These are phyloP conservation scores for Pogonocherus hispidulus DNA, from an alignment of 2,888 invertebrate species.

Conservation along the genomic window DNA sequence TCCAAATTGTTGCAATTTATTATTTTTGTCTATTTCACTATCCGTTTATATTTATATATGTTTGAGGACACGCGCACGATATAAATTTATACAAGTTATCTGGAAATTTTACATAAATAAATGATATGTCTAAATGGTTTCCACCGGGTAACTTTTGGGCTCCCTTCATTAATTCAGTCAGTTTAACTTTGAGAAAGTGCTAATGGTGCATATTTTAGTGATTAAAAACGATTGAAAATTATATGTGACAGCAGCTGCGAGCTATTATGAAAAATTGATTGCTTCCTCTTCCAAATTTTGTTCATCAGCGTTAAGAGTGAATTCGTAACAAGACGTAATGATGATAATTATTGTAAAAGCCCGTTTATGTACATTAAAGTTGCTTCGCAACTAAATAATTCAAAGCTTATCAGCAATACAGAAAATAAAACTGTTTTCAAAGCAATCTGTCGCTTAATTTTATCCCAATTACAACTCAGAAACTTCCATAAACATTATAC, in stretches of 20 bases:
- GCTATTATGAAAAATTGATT: conserved; percentile 24
- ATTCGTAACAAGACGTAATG: conserved; percentile 16
- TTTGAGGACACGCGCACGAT: too few relatives aligned
- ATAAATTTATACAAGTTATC: too few relatives aligned
- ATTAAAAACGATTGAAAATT: conserved; percentile 17
- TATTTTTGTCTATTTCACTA: too few relatives aligned
- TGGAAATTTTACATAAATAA: too few relatives aligned
- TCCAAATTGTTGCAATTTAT: too few relatives aligned
- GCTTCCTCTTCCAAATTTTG: conserved; percentile 8
- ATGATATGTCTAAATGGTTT: neutral
- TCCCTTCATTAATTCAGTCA: neutral
- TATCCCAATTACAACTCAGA: neutral
- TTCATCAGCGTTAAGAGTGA: conserved; percentile 19
- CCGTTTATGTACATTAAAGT: conserved; percentile 7
- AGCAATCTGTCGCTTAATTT: neutral
- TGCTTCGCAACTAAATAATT: conserved; percentile 1
- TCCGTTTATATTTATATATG: too few relatives aligned
- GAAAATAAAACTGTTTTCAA: neutral
- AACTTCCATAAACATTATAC: too few relatives aligned
- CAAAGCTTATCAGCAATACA: neutral
- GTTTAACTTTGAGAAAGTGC: neutral
- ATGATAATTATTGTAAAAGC: conserved; percentile 26
- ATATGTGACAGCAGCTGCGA: conserved; percentile 1
- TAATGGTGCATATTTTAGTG: conserved; percentile 14
- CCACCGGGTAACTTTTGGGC: neutral